Conservation (phyloP, 2,797 vertebrate genomes). For the Intellagama lesueurii region DNA sequence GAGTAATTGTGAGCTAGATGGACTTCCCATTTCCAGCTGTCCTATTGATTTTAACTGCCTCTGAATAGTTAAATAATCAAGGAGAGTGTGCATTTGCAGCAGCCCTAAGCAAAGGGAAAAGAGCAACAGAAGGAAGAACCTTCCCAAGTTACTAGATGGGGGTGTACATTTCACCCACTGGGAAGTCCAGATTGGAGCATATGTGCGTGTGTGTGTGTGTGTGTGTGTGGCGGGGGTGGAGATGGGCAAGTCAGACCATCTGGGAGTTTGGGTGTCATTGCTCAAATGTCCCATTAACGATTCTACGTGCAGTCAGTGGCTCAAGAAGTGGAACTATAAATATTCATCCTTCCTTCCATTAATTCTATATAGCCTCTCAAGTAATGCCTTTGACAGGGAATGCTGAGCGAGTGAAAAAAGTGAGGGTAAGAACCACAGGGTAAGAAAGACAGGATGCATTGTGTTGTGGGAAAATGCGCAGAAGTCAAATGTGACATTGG, state of each 20-base stretch:
- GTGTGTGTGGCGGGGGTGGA: not conserved
- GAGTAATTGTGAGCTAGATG: constrained; percentile 15
- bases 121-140: not conserved
- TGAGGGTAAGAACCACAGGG: not conserved
- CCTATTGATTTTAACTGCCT: constrained; percentile 32
- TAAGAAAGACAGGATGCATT: not conserved
- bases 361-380: constrained; percentile 14
- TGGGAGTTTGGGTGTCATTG: constrained; percentile 10
- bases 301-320: constrained; percentile 25
- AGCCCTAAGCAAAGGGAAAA: not conserved
- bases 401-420: constrained; percentile 9
- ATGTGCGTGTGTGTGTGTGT: not conserved
- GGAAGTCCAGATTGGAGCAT: constrained; percentile 31
- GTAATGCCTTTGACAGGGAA: constrained; percentile 1
- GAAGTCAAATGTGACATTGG: not conserved
- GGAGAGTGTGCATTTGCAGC: not conserved
- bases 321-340: constrained; percentile 21
- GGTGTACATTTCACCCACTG: constrained; percentile 29
- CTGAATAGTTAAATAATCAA: constrained; percentile 30
- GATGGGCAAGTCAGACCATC: too few species aligned
- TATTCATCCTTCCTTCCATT: constrained; percentile 30
- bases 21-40: constrained; percentile 26
- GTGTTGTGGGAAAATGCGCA: not conserved
- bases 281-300: constrained; percentile 38
- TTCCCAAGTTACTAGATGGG: not conserved